Base-by-base conservation (phyloP, 2,888 invertebrate species). In the Petrophora chlorosata region DNA sequence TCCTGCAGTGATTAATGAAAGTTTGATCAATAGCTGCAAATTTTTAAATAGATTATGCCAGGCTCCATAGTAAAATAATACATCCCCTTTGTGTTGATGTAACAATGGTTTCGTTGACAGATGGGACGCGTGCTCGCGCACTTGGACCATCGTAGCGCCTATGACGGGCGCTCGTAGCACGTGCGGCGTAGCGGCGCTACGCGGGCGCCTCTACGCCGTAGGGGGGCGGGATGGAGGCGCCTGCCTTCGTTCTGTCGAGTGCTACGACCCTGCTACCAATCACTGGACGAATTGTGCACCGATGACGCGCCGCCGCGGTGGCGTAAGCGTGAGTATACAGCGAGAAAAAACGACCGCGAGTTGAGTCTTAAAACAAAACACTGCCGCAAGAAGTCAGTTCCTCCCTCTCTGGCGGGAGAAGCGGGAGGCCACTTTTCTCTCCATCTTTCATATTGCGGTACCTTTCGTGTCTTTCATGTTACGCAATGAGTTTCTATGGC, bases 161-260 rank as follows among this genome's bases (percentile, higher is more conserved):
- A 98, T 98, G 98, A 93, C 94, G 48, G 95, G 95, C 48, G 95
- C 96, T 74, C 92, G 98, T 36, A 96, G 95, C 63, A 97, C 98
- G 10, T 97, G 97, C 53, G 98, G 98, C 19, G 96, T 98, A 22
- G 97, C 97, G 43, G 96, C 97, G 33, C 91, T 98, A 35, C 94
- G 95, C 64, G 95, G 91, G 19, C 95, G 96, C 64, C 90, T 98
- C 53, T 98, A 96, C 87, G 98, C 97, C 2, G 97, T 97, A 30
- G 98, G 98, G 28, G 98, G 98, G 0, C 93, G 98, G 41, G 98
- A 98, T 85, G 97, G 97, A 33, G 95, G 96, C 57, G 95, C 96
- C 0, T 98, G 98, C 73, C 92, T 98, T 57, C 93, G 95, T 63
- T 96, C 97, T 19, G 96, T 98, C 0, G 98, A 98, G 90, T 95